A percentile compares a stretch with the other conserved stretches of the same genome.
phyloP scores from a whole-genome alignment of 1,140 invertebrate genomes.

The Harlomillsia oculata region DNA sequence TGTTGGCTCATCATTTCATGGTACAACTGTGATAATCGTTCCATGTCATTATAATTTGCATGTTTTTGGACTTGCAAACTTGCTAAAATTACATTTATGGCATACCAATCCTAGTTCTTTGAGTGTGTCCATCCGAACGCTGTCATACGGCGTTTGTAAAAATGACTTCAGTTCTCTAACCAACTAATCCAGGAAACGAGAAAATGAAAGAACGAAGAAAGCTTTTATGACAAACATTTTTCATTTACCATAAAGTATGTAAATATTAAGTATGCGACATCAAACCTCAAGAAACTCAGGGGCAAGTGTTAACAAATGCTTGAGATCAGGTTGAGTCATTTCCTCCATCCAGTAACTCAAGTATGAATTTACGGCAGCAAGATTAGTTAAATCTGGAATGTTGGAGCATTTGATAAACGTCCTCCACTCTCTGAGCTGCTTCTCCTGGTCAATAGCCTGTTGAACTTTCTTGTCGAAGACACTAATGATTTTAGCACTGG shows the following conservation, averaged over 20 bases:
- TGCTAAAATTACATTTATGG: background rate
- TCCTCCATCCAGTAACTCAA: slow-evolving; percentile 23
- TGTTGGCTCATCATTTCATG: slow-evolving; percentile 26
- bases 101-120: slow-evolving; percentile 16
- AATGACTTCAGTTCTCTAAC: slow-evolving; percentile 22
- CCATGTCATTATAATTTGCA: background rate
- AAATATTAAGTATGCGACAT: background rate
- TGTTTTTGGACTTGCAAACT: background rate
- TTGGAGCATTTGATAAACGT: slow-evolving; percentile 19
- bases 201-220: background rate
- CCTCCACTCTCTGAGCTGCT: slow-evolving; percentile 22
- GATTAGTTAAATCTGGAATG: slow-evolving; percentile 17
- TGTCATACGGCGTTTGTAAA: slow-evolving; percentile 8
- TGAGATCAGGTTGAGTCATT: slow-evolving; percentile 7
- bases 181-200: background rate
- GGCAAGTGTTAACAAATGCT: slow-evolving; percentile 12
- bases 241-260: background rate
- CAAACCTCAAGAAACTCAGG: slow-evolving; percentile 18
- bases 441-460: slow-evolving; percentile 1
- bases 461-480: slow-evolving; percentile 17
- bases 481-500: slow-evolving; percentile 8
- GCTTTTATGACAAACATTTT: too few relatives aligned
- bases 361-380: slow-evolving; percentile 25
- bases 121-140: slow-evolving; percentile 5
- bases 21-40: slow-evolving; percentile 20